Base-by-base conservation (phyloP, 2,797 vertebrate genomes). In the Enteromius treurensis region DNA sequence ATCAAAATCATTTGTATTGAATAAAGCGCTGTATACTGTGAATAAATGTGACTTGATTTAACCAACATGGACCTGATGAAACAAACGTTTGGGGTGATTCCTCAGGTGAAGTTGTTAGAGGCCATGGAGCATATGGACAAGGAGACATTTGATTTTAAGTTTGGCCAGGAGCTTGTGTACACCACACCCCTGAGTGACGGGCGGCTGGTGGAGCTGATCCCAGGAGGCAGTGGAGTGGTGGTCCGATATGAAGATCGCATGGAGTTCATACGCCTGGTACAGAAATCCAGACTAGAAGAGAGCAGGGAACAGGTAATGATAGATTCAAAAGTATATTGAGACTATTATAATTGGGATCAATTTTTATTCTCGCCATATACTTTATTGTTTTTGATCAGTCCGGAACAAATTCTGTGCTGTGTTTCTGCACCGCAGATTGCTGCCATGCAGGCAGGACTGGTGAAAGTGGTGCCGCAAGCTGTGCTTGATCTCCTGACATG, bases 381-480 rank as follows among this genome's bases (percentile, higher is more conserved):
- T 40, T 77, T 34, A 34, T 37, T 37, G 47, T 14, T 77, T 29
- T 40, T 0, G 5, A 15, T 5, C 23, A 11, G 26, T 76, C n/a
- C 1, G 2, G 17, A 40, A 45, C 26, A 45, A n/a, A 47, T 29
- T 53, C 26, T 37, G n/a, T 53, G 19, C 65, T 53, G n/a, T 60
- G 19, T 70, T 58, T 47, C n/a, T 85, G 75, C 78, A 60, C 75
- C 78, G 1, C 86, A 96, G 98, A 95, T 98, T 85, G 93, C 95
- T 81, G 97, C 97, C 73, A 96, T 99, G 92, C 97, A 97, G 92
- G 95, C 95, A 2, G 98, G 98, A 65, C 93, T 99, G 88, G 92
- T 99, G 86, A 99, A 98, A 91, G 98, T 99, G 79, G 96, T 99
- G n/a, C 98, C 98, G 1, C 98, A 99, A 92, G 98, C 98, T 2